Percentiles rank a stretch among this genome's conserved stretches.
Conservation (phyloP, 2,888 invertebrate genomes). For the Spialia ferax region DNA sequence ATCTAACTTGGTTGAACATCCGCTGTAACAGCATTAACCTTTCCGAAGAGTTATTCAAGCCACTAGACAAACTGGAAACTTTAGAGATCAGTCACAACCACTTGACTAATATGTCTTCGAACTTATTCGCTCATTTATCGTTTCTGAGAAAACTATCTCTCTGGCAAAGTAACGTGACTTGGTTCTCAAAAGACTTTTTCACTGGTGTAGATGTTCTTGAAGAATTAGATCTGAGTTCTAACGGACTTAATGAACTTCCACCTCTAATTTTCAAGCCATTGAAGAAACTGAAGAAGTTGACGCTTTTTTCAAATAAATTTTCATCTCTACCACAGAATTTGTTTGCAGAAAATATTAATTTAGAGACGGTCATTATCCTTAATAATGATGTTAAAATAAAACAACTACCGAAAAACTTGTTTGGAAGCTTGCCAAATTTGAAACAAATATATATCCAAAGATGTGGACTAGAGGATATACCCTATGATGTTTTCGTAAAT, state of each 20-base stretch:
- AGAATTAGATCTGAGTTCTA: constrained; percentile 90
- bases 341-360: constrained; percentile 83
- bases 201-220: constrained; percentile 87
- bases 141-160: constrained; percentile 88
- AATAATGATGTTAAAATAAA: constrained; percentile 87
- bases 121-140: constrained; percentile 87
- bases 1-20: constrained; percentile 89
- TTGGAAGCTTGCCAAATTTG: constrained; percentile 87
- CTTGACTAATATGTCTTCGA: constrained; percentile 86
- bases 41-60: constrained; percentile 85
- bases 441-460: constrained; percentile 85
- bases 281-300: constrained; percentile 87
- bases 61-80: constrained; percentile 84
- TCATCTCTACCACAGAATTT: constrained; percentile 87
- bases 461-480: constrained; percentile 85
- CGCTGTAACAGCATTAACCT: constrained; percentile 87
- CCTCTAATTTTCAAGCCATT: constrained; percentile 88
- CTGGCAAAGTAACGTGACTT: constrained; percentile 89
- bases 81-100: constrained; percentile 90
- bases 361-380: constrained; percentile 83
- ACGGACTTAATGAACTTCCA: constrained; percentile 88
- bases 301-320: constrained; percentile 90
- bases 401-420: constrained; percentile 85
- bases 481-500: constrained; percentile 88
- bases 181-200: constrained; percentile 88